Evolutionary conservation across 2,113 vertebrate species (phyloP).

Genomic region (Megalops atlanticus): DNA sequence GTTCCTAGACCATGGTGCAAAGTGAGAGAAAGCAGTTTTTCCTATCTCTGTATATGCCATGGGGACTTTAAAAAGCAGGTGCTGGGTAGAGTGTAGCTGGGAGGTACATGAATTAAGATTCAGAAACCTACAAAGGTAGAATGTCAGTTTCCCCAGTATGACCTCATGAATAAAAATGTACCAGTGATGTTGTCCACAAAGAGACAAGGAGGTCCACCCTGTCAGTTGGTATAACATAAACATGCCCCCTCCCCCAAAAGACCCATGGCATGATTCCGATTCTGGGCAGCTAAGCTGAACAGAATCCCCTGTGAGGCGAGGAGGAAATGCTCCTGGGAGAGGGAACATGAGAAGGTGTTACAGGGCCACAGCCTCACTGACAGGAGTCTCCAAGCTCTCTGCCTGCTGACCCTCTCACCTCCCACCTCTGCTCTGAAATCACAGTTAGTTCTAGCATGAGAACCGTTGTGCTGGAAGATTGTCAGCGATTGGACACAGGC

Average conservation of each 20-base stretch:
- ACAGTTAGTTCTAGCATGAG: not conserved
- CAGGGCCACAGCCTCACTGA: not conserved
- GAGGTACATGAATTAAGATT: no score
- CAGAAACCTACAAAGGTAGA: no score
- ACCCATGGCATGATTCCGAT: not conserved
- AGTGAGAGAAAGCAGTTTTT: no score
- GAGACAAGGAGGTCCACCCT: no score
- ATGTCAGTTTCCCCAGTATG: no score
- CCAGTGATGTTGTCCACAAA: no score
- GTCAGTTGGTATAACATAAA: no score
- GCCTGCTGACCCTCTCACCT: not conserved
- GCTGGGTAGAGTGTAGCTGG: no score
- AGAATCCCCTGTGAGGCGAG: slow-evolving; percentile 5
- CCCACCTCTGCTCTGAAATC: not conserved
- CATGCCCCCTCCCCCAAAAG: not conserved
- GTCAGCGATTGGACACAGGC: not conserved
- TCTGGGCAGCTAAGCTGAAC: not conserved
- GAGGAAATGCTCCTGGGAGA: not conserved
- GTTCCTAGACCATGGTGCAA: no score
- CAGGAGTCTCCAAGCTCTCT: not conserved
- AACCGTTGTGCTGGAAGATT: not conserved
- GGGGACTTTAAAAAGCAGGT: no score
- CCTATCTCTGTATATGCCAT: no score
- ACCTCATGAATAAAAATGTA: no score
- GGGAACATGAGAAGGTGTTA: slow-evolving; percentile 5